These are phyloP conservation scores for Belgica antarctica DNA, from an alignment of 2,888 invertebrate species.

Conservation along the genomic window DNA sequence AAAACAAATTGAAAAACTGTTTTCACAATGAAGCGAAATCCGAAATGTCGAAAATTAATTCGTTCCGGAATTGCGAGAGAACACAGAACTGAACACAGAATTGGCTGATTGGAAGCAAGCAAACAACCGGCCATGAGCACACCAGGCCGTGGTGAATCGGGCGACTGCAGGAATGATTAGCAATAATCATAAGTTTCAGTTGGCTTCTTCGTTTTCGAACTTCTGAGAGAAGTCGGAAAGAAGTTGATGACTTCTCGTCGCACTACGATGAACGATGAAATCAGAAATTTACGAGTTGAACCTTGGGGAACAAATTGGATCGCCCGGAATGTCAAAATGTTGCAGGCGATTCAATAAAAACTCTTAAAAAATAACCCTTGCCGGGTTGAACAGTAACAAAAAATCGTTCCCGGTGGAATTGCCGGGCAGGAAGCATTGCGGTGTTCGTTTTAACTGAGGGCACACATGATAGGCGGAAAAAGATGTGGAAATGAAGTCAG, in stretches of 20 bases:
- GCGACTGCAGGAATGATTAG: constrained; percentile 31
- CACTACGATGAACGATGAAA: too few species aligned
- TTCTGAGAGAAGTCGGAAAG: neutral
- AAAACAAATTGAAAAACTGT: constrained; percentile 24
- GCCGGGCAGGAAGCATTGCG: neutral
- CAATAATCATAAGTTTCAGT: constrained; percentile 37
- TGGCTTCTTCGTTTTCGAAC: neutral
- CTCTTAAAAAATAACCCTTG: too few species aligned
- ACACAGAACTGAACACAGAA: too few species aligned
- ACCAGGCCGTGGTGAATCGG: constrained; percentile 41
- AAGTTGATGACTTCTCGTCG: too few species aligned
- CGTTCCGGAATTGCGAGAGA: constrained; percentile 32
- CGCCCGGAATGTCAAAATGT: too few species aligned
- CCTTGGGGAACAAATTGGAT: too few species aligned
- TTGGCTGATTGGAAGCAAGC: constrained; percentile 25
- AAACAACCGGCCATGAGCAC: constrained; percentile 34
- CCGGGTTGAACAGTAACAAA: too few species aligned
- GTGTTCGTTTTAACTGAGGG: neutral
- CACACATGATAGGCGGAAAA: neutral
- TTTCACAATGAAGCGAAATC: constrained; percentile 24
- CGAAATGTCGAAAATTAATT: constrained; percentile 21
- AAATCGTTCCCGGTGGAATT: neutral
- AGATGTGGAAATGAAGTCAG: neutral
- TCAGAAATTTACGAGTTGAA: too few species aligned
- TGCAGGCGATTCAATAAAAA: too few species aligned